Percentiles rank a stretch among this genome's conserved stretches.
Evolutionary conservation across 2,888 invertebrate genomes (phyloP).

Genomic region (Drosophila siamana): DNA sequence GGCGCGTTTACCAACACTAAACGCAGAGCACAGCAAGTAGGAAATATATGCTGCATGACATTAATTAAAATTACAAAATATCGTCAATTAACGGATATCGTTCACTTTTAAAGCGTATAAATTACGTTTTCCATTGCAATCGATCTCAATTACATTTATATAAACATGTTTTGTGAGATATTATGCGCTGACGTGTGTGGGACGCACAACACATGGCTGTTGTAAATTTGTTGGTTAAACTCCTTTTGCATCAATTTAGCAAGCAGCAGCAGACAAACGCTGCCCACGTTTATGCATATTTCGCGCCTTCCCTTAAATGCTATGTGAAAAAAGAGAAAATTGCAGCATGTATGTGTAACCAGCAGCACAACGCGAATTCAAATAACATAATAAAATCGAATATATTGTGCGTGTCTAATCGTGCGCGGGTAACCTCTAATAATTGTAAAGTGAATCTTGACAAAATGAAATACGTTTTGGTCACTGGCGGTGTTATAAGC

Average conservation of each 20-base stretch:
- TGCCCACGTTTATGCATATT: neutral
- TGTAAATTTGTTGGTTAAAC: conserved; percentile 3
- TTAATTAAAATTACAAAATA: no score
- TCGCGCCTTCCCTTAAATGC: conserved; percentile 13
- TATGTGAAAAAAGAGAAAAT: conserved; percentile 4
- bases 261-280: neutral
- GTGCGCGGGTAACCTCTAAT: conserved; percentile 9
- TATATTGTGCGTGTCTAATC: conserved; percentile 6
- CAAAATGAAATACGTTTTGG: conserved; percentile 97
- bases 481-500: conserved; percentile 99
- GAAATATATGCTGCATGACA: neutral
- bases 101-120: no score
- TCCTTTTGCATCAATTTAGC: neutral
- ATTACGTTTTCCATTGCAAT: no score
- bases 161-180: neutral
- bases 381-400: conserved; percentile 5
- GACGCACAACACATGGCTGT: conserved; percentile 11
- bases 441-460: neutral
- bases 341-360: conserved; percentile 8
- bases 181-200: conserved; percentile 7
- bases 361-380: neutral
- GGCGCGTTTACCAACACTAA: conserved; percentile 14
- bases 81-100: no score
- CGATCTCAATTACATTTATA: neutral
- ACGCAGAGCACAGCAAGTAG: neutral